Conservation (phyloP, 2,797 vertebrate species). For the Fratercula arctica region DNA sequence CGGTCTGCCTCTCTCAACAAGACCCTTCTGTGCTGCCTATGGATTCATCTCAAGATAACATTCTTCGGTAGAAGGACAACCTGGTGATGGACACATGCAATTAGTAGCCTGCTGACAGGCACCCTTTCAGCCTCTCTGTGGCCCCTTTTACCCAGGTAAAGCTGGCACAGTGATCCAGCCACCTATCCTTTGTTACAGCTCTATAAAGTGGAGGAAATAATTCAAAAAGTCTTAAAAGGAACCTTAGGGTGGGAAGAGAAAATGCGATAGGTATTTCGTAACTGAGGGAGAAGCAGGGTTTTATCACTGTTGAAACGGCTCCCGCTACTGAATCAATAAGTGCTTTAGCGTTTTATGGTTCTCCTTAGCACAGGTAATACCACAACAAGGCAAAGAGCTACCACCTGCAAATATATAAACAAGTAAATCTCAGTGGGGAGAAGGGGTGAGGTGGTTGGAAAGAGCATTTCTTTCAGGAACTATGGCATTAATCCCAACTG, state of each 20-base stretch:
- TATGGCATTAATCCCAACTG: background rate
- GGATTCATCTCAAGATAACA: constrained; percentile 57
- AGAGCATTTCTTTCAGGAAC: background rate
- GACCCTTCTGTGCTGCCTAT: constrained; percentile 39
- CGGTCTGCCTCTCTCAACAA: constrained; percentile 24
- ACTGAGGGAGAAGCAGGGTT: background rate
- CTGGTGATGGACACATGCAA: constrained; percentile 55
- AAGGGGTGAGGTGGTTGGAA: background rate
- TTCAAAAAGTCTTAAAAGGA: constrained; percentile 22
- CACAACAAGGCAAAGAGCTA: background rate
- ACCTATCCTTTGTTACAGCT: constrained; percentile 43
- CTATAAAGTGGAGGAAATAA: constrained; percentile 2
- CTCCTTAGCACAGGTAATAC: constrained; percentile 9
- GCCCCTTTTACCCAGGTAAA: constrained; percentile 36
- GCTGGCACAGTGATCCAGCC: constrained; percentile 21
- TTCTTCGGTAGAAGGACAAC: constrained; percentile 26
- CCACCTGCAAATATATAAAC: background rate
- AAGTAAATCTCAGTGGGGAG: background rate
- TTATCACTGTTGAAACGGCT: constrained; percentile 8
- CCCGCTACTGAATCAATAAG: background rate
- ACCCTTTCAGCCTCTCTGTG: constrained; percentile 13
- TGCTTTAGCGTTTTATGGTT: background rate
- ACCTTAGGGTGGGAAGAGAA: background rate
- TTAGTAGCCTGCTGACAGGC: constrained; percentile 58
- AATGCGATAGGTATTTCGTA: background rate